These are phyloP conservation scores for Oxystoma pomonae DNA, from an alignment of 2,888 invertebrate species.

Conservation along the genomic window DNA sequence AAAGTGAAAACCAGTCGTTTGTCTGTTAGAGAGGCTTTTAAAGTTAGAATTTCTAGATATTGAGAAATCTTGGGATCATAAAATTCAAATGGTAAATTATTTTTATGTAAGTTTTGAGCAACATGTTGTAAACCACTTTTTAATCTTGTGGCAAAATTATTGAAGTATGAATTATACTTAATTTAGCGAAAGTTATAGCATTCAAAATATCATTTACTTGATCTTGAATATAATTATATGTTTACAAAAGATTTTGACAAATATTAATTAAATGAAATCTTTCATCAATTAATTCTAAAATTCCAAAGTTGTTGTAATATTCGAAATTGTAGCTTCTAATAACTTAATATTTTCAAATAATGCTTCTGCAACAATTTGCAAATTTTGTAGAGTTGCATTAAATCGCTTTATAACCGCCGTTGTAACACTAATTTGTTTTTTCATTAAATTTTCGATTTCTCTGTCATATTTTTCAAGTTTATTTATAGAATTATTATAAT, in stretches of 20 bases:
- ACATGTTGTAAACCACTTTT: background rate
- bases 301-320: background rate
- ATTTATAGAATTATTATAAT: background rate
- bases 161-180: background rate
- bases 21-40: background rate
- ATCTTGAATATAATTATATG: background rate
- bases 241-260: background rate
- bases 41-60: background rate
- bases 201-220: background rate
- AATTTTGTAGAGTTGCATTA: background rate
- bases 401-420: background rate
- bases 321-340: background rate
- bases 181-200: background rate
- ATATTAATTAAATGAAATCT: background rate
- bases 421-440: background rate
- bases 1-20: too few species aligned
- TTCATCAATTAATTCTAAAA: background rate
- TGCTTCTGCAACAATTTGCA: background rate
- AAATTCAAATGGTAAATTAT: background rate
- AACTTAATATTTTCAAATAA: background rate
- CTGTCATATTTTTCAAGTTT: background rate
- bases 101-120: background rate
- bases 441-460: background rate
- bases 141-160: background rate
- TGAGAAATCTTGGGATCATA: background rate